These are phyloP conservation scores for Petrocephalus zakoni DNA, from an alignment of 2,113 vertebrate species.

Conservation along the genomic window DNA sequence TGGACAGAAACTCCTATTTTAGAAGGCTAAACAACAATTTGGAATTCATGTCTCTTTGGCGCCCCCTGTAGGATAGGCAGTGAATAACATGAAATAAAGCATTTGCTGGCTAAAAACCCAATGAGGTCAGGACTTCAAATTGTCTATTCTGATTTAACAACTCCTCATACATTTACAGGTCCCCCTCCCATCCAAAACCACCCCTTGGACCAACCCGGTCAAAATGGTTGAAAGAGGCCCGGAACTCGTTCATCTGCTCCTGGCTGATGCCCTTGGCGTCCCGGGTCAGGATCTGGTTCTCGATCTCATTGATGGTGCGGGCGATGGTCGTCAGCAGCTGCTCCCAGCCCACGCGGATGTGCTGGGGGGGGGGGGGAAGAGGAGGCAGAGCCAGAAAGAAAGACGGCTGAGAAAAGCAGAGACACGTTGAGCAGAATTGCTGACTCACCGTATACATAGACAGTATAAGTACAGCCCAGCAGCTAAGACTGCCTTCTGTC, in stretches of 20 bases:
- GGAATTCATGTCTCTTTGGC: neutral
- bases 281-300: slow-evolving; percentile 95
- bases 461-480: neutral
- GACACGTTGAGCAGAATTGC: neutral
- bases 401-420: neutral
- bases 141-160: neutral
- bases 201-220: slow-evolving; percentile 79
- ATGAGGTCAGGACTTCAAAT: neutral
- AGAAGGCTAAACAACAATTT: neutral
- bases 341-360: slow-evolving; percentile 98
- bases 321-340: slow-evolving; percentile 96
- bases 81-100: neutral
- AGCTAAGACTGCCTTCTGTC: neutral
- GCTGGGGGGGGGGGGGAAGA: slow-evolving; percentile 53
- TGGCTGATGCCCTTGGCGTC: slow-evolving; percentile 98
- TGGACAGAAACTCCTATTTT: neutral
- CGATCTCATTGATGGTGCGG: slow-evolving; percentile 94
- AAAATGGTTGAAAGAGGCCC: slow-evolving; percentile 97
- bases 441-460: neutral
- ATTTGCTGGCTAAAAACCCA: neutral
- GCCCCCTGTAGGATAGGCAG: neutral
- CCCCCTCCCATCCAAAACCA: slow-evolving; percentile 20
- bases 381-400: neutral
- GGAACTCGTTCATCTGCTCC: slow-evolving; percentile 97
- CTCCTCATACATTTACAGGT: neutral